A percentile compares a stretch with the other conserved stretches of the same genome.
Conservation (phyloP, 1,140 invertebrate genomes). For the Rhizoglyphus robini region DNA sequence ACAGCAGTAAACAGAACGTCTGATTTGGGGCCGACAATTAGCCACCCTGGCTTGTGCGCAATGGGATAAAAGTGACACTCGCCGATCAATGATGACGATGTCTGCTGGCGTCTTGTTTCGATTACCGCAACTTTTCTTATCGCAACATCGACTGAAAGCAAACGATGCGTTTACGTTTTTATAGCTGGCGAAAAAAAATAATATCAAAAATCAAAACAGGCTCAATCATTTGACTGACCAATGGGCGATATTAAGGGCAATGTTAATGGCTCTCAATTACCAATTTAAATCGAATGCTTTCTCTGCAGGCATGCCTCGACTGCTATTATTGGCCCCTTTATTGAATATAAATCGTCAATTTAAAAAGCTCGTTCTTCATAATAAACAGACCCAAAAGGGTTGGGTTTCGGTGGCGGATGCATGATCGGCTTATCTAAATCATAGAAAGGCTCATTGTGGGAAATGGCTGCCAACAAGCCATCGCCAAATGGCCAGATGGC, state of each 20-base stretch:
- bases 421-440: neutral
- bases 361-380: neutral
- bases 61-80: slow-evolving; percentile 43
- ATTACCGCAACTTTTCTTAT: slow-evolving; percentile 99
- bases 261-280: slow-evolving; percentile 8
- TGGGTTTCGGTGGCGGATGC: neutral
- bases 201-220: neutral
- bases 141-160: slow-evolving; percentile 85
- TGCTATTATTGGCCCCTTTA: neutral
- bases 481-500: neutral
- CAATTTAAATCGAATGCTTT: slow-evolving; percentile 10
- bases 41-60: neutral
- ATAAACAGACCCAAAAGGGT: neutral
- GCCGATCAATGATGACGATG: slow-evolving; percentile 99
- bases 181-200: neutral
- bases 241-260: neutral
- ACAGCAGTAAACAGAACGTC: neutral
- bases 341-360: slow-evolving; percentile 4
- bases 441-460: neutral
- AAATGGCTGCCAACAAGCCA: neutral
- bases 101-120: slow-evolving; percentile 99
- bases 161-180: neutral
- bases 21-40: too few relatives aligned
- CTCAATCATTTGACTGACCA: neutral
- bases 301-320: neutral